These are phyloP conservation scores for Zaprionus tsacasi DNA, from an alignment of 1,140 invertebrate genomes.

Conservation along the genomic window DNA sequence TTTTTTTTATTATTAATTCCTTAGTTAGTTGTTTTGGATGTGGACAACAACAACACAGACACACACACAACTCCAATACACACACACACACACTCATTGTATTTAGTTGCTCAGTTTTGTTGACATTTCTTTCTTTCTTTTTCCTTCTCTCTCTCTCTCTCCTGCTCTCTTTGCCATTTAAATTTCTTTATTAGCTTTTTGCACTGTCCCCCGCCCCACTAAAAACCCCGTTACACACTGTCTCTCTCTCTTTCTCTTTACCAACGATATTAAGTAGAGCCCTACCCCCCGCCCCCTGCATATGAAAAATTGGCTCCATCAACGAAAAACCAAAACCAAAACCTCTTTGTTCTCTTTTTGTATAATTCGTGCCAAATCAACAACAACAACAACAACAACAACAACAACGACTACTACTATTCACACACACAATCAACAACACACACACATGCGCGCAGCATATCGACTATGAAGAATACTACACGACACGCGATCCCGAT, in stretches of 20 bases:
- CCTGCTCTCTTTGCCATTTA: conserved; percentile 5
- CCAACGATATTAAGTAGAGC: conserved; percentile 7
- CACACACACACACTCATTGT: conserved; percentile 12
- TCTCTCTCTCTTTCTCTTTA: conserved; percentile 4
- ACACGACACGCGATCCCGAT: conserved; percentile 95
- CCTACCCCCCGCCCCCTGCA: neutral
- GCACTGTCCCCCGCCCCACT: conserved; percentile 6
- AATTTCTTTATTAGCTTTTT: conserved; percentile 22
- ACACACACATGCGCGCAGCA: conserved; percentile 87
- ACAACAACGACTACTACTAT: conserved; percentile 42
- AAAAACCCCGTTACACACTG: neutral
- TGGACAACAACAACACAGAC: conserved; percentile 27
- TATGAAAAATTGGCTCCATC: conserved; percentile 13
- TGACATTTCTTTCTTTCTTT: conserved; percentile 5
- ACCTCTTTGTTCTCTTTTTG: conserved; percentile 40
- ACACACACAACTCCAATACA: conserved; percentile 9
- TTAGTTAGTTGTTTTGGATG: conserved; percentile 35
- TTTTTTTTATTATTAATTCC: conserved; percentile 2
- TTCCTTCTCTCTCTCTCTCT: neutral
- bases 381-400: conserved; percentile 47
- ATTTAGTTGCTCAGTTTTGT: conserved; percentile 22
- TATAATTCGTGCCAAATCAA: conserved; percentile 46
- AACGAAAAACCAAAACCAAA: conserved; percentile 12
- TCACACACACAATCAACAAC: conserved; percentile 33
- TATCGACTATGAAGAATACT: conserved; percentile 96